Conservation (phyloP, 2,888 invertebrate genomes). For the Gymnosoma rotundatum region DNA sequence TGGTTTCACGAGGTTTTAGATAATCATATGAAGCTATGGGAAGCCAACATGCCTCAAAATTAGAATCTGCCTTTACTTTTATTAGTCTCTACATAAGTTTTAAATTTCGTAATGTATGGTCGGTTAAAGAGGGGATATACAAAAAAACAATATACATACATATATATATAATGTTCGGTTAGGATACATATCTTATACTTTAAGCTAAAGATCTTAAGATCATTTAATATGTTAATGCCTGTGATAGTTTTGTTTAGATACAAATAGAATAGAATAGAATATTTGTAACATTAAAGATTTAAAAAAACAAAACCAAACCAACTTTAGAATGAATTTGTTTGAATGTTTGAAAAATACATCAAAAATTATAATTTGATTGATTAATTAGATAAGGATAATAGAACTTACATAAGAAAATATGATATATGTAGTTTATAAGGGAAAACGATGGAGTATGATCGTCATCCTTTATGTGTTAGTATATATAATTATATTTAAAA, state of each 20-base stretch:
- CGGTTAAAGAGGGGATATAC: background rate
- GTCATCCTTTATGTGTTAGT: too few species aligned
- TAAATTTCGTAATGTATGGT: background rate
- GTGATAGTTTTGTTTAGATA: conserved; percentile 75
- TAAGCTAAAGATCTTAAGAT: conserved; percentile 43
- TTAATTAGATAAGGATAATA: too few species aligned
- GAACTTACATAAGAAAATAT: too few species aligned
- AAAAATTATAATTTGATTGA: too few species aligned
- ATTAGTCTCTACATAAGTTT: background rate
- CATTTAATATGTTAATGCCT: conserved; percentile 72
- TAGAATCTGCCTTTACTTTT: conserved; percentile 47
- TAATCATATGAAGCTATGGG: conserved; percentile 95
- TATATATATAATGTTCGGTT: background rate
- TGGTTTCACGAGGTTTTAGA: conserved; percentile 95
- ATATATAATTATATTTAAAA: too few species aligned
- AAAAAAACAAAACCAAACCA: background rate
- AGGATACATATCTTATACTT: background rate
- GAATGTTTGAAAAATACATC: too few species aligned
- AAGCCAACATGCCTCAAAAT: conserved; percentile 88
- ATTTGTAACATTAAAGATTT: conserved; percentile 2
- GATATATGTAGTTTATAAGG: too few species aligned
- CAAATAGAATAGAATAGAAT: background rate
- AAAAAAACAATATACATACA: conserved; percentile 2
- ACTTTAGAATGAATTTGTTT: background rate
- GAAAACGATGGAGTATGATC: too few species aligned